phyloP scores from a whole-genome alignment of 2,797 vertebrate species.

The Orestias chungarensis region DNA sequence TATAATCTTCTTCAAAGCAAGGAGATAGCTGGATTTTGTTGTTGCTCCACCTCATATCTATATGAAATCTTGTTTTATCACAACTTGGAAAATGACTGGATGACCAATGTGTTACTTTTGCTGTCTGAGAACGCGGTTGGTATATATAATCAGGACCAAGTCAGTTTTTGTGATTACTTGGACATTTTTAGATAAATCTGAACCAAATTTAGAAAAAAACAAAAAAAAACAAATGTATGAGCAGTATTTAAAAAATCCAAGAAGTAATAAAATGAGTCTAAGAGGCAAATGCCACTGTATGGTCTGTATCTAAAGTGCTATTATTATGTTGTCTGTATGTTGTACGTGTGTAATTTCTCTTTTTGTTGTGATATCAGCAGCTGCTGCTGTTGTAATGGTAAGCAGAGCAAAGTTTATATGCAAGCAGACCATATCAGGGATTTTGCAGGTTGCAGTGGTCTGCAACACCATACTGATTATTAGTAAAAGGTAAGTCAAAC shows the following conservation, averaged over 20 bases:
- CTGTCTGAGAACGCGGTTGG: background rate
- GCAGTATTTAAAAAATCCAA: background rate
- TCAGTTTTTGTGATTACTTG: background rate
- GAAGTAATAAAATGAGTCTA: background rate
- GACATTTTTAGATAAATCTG: background rate
- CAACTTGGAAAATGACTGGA: constrained; percentile 13
- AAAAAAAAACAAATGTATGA: background rate
- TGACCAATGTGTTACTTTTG: background rate
- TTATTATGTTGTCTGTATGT: too few relatives aligned
- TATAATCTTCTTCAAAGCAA: constrained; percentile 43
- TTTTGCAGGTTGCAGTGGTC: too few relatives aligned
- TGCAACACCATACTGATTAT: too few relatives aligned
- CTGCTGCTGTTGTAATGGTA: too few relatives aligned
- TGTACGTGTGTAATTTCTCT: too few relatives aligned
- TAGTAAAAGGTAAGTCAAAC: too few relatives aligned
- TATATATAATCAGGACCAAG: too few relatives aligned
- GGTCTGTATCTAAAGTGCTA: too few relatives aligned
- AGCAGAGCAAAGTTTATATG: too few relatives aligned
- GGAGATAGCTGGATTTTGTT: constrained; percentile 21
- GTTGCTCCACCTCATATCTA: constrained; percentile 18
- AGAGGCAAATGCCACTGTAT: background rate
- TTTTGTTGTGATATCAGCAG: too few relatives aligned
- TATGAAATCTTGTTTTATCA: constrained; percentile 18
- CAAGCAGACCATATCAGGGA: too few relatives aligned
- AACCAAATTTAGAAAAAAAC: background rate